Conservation (phyloP, 2,113 vertebrate genomes). For the Lutjanus erythropterus region DNA sequence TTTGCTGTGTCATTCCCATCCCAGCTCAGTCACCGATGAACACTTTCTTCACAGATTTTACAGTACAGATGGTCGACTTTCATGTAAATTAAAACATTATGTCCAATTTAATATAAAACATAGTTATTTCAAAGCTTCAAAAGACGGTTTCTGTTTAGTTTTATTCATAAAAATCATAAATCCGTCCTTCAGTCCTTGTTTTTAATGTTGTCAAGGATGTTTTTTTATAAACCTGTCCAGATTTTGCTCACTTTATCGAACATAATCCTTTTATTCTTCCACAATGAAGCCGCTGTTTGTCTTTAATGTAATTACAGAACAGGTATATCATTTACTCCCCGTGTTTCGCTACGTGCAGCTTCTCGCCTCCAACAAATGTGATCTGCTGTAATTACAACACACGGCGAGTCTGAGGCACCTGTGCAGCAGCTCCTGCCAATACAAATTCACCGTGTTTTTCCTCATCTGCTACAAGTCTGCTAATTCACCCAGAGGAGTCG, state of each 20-base stretch:
- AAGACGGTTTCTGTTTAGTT: not conserved
- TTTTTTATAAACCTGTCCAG: not conserved
- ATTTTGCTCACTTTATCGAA: not conserved
- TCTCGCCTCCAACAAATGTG: constrained; percentile 17
- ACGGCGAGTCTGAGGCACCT: constrained; percentile 64
- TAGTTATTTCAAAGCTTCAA: not conserved
- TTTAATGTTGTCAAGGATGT: not conserved
- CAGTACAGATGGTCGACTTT: not conserved
- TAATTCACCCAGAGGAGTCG: constrained; percentile 94
- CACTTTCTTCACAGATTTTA: not conserved
- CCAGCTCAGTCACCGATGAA: no score
- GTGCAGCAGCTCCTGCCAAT: constrained; percentile 57
- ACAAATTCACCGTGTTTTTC: constrained; percentile 80
- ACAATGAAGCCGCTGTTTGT: not conserved
- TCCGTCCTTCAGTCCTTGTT: not conserved
- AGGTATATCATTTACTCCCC: not conserved
- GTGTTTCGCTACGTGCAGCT: not conserved
- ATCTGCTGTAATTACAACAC: constrained; percentile 27
- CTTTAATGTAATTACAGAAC: not conserved
- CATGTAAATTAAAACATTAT: not conserved
- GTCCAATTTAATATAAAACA: not conserved
- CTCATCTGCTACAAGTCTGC: constrained; percentile 92
- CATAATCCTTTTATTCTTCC: not conserved
- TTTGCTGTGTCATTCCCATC: not conserved
- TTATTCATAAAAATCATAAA: not conserved